These are phyloP conservation scores for Chitala chitala DNA, from an alignment of 2,113 vertebrate genomes.

Conservation along the genomic window DNA sequence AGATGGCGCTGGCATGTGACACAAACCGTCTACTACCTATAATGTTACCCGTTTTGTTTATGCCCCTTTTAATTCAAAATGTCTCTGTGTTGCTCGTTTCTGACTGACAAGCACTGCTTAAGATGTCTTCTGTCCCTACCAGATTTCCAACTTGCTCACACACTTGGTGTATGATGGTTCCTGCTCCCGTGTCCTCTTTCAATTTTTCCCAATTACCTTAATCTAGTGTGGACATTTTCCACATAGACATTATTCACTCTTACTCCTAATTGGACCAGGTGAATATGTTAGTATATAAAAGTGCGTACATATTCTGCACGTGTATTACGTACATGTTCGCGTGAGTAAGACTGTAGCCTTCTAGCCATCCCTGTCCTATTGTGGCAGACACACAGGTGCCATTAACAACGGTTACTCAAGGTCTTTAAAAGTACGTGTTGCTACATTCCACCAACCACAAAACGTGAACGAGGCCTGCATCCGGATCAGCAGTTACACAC, in stretches of 20 bases:
- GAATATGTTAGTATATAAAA: too few species aligned
- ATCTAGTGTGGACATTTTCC: not conserved
- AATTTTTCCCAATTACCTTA: not conserved
- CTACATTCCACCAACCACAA: not conserved
- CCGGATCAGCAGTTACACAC: not conserved
- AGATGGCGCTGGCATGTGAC: too few species aligned
- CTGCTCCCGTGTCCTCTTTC: not conserved
- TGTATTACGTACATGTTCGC: not conserved
- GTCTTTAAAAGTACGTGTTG: not conserved
- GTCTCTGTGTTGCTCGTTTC: constrained; percentile 7
- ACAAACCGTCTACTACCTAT: too few species aligned
- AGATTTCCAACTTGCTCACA: not conserved
- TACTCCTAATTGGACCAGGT: not conserved
- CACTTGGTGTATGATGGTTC: not conserved
- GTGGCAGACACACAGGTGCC: constrained; percentile 6
- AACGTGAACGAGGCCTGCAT: not conserved
- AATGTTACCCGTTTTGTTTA: too few species aligned
- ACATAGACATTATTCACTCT: not conserved
- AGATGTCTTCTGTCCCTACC: not conserved
- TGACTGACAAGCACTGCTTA: not conserved
- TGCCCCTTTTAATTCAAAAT: too few species aligned
- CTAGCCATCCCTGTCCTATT: not conserved
- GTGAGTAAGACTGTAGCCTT: not conserved
- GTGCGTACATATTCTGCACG: too few species aligned
- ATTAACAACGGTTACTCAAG: constrained; percentile 1